Percentiles rank a stretch among this genome's conserved stretches.
Conservation (phyloP, 2,888 invertebrate species). For the Glomeris marginata region DNA sequence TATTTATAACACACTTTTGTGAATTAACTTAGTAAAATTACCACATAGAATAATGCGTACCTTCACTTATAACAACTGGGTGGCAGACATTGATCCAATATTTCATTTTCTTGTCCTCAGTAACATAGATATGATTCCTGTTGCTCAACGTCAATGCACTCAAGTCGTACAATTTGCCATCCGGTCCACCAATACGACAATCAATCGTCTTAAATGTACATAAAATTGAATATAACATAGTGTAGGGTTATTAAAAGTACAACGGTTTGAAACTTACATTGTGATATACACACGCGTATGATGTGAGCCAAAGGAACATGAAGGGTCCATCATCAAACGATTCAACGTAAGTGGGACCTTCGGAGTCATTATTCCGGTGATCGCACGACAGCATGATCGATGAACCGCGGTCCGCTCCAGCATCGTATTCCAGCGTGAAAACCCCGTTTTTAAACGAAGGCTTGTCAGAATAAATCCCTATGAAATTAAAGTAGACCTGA, state of each 20-base stretch:
- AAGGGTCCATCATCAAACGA: not conserved
- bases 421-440: not conserved
- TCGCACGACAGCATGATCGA: slow-evolving; percentile 1
- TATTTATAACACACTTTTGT: too few relatives aligned
- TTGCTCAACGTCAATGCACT: slow-evolving; percentile 3
- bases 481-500: not conserved
- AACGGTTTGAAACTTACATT: not conserved
- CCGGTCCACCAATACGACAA: not conserved
- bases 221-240: not conserved
- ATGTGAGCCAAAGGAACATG: slow-evolving; percentile 3
- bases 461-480: slow-evolving; percentile 1
- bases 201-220: not conserved
- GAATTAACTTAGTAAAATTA: not conserved
- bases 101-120: slow-evolving; percentile 7
- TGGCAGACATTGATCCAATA: slow-evolving; percentile 11
- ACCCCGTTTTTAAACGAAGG: slow-evolving; percentile 1
- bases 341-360: slow-evolving; percentile 1
- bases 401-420: not conserved
- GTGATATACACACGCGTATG: slow-evolving; percentile 6
- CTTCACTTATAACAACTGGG: slow-evolving; percentile 6
- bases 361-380: not conserved
- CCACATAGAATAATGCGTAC: too few relatives aligned
- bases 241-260: not conserved
- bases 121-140: slow-evolving; percentile 2
- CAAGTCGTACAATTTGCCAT: slow-evolving; percentile 9